phyloP scores from a whole-genome alignment of 2,113 vertebrate genomes.

The crab-eating macaque (Macaca fascicularis) region DNA sequence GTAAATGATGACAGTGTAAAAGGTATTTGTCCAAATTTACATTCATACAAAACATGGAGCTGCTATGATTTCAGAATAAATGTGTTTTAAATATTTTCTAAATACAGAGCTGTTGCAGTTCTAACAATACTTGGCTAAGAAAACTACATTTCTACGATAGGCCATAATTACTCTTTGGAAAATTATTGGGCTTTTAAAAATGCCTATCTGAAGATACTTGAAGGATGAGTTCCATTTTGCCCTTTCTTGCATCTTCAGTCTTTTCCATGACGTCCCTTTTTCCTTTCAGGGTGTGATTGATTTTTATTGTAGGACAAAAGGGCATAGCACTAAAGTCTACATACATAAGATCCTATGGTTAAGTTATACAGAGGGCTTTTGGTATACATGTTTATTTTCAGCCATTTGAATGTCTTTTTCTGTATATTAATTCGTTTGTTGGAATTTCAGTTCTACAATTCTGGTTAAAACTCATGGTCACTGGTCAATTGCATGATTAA shows the following conservation, averaged over 20 bases:
- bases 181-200: constrained; percentile 55
- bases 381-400: constrained; percentile 29
- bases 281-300: not conserved
- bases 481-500: constrained; percentile 68
- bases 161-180: constrained; percentile 59
- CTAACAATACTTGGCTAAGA: constrained; percentile 72
- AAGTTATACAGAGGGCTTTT: not conserved
- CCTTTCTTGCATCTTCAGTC: not conserved
- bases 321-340: constrained; percentile 40
- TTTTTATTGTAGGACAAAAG: constrained; percentile 54
- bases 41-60: constrained; percentile 62
- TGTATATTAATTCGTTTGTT: constrained; percentile 27
- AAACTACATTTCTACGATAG: constrained; percentile 55
- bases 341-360: not conserved
- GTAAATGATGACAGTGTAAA: constrained; percentile 68
- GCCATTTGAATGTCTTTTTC: constrained; percentile 1
- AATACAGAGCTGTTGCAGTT: constrained; percentile 64
- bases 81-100: constrained; percentile 74
- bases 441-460: constrained; percentile 61
- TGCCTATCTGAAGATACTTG: not conserved
- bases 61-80: constrained; percentile 60
- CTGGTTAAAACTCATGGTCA: constrained; percentile 68
- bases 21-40: constrained; percentile 74
- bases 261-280: not conserved
- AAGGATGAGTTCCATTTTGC: not conserved